These are phyloP conservation scores for Neolamprologus caudopunctatus DNA, from an alignment of 2,113 vertebrate species.

Conservation along the genomic window DNA sequence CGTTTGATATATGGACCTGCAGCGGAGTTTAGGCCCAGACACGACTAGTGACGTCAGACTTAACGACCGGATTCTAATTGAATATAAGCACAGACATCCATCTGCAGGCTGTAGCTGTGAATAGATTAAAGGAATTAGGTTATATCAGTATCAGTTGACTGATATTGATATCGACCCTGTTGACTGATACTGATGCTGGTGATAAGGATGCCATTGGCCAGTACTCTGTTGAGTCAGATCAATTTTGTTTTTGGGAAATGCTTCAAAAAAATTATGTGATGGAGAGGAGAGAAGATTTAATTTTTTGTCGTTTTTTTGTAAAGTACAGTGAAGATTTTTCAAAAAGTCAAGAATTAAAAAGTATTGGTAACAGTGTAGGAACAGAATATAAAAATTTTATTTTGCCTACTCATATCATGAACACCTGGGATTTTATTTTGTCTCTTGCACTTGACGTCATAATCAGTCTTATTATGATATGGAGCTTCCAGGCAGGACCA, in stretches of 20 bases:
- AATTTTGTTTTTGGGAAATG: background rate
- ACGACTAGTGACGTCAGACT: accelerated
- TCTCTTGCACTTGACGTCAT: accelerated
- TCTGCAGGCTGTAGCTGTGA: background rate
- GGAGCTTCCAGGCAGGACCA: background rate
- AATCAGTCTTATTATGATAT: background rate
- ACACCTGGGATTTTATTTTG: background rate
- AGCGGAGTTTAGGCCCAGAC: background rate
- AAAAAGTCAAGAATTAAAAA: background rate
- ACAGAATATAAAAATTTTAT: background rate
- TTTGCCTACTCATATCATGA: background rate
- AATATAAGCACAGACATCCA: background rate
- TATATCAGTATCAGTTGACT: background rate
- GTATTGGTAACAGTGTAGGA: background rate
- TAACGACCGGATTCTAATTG: background rate
- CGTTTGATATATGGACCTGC: background rate
- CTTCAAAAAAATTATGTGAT: background rate
- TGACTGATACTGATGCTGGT: background rate
- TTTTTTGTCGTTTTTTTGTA: background rate
- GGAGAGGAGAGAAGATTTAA: background rate
- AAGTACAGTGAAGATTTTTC: background rate
- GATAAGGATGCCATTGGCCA: background rate
- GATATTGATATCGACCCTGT: background rate
- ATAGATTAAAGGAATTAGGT: background rate
- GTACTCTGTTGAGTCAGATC: background rate